Conservation (phyloP, 35 echinoderm and acorn worm genomes). For the Strongylocentrotus purpuratus region DNA sequence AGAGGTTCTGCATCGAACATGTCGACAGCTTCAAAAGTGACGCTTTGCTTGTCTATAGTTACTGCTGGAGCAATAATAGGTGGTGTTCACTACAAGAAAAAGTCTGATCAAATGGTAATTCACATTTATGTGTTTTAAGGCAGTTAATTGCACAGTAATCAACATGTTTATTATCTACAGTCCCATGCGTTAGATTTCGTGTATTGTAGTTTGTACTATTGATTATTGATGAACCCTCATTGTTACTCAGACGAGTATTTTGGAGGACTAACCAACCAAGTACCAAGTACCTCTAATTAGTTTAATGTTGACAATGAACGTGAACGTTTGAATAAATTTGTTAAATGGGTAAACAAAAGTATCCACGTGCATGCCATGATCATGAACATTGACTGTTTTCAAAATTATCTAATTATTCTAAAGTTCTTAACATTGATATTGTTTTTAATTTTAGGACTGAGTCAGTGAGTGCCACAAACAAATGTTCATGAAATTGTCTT, state of each 20-base stretch:
- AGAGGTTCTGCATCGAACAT: conserved; percentile 16
- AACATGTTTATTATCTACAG: not conserved
- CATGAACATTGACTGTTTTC: no score
- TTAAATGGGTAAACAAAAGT: no score
- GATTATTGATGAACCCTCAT: no score
- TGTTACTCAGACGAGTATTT: no score
- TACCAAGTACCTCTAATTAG: no score
- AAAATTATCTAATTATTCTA: no score
- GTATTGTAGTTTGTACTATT: not conserved
- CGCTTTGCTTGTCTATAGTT: conserved; percentile 63
- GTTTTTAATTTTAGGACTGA: not conserved
- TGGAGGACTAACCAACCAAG: no score
- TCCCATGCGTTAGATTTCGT: not conserved
- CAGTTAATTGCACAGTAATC: not conserved
- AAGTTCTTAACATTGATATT: no score
- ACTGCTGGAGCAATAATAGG: conserved; percentile 62
- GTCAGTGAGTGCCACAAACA: not conserved
- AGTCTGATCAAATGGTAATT: conserved; percentile 67
- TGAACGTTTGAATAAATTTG: no score
- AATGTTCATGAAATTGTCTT: not conserved
- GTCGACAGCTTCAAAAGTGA: conserved; percentile 79
- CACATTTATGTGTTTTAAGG: not conserved
- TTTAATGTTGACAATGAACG: no score
- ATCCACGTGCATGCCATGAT: no score
- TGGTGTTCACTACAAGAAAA: conserved; percentile 74